These are phyloP conservation scores for Serinus canaria DNA, from an alignment of 2,113 vertebrate genomes.

Conservation along the genomic window DNA sequence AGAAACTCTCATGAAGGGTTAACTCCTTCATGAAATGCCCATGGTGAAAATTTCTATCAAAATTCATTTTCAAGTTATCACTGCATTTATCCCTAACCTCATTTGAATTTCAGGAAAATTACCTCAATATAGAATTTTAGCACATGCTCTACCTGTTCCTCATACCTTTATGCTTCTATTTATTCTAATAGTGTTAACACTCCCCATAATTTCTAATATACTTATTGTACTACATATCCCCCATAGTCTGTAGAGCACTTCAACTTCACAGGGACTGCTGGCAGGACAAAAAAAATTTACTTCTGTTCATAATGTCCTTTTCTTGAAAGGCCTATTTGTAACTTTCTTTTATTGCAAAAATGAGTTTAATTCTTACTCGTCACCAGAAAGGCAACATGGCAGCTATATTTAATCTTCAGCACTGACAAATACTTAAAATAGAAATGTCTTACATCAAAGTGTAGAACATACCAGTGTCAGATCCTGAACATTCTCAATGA, in stretches of 20 bases:
- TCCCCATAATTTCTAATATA: neutral
- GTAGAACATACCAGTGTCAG: neutral
- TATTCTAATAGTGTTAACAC: neutral
- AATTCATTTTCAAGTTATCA: neutral
- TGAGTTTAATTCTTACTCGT: neutral
- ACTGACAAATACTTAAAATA: neutral
- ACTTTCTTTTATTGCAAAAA: neutral
- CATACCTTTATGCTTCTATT: neutral
- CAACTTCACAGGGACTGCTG: neutral
- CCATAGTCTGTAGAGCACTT: neutral
- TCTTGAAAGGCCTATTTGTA: neutral
- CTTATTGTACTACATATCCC: neutral
- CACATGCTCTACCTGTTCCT: neutral
- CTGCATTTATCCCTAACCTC: neutral
- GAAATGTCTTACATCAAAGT: neutral
- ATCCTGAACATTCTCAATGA: neutral
- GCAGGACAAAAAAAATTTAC: neutral
- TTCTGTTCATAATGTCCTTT: neutral
- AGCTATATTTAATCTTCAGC: neutral
- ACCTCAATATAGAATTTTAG: neutral
- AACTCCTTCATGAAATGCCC: neutral
- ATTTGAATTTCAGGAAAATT: neutral
- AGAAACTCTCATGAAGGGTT: neutral
- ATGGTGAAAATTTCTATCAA: neutral
- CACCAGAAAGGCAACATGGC: neutral